Evolutionary conservation across 2,113 vertebrate genomes (phyloP), one percentile per base, ranked within the genome.

Genomic region (Chloropsis hardwickii): DNA sequence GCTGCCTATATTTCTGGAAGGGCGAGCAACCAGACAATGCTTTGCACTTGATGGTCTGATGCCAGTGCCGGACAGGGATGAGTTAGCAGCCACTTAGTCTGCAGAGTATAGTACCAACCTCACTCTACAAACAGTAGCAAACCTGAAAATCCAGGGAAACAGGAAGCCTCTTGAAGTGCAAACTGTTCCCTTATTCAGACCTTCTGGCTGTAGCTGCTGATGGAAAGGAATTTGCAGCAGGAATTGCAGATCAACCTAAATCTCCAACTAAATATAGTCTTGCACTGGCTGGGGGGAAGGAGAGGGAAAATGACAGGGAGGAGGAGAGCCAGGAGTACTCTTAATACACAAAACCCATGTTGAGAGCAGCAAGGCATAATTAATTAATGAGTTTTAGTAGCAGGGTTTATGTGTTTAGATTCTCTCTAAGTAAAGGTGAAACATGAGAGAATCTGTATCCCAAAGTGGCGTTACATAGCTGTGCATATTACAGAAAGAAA

Each of bases 191-290:
- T 93, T 94, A 92, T 95, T 96, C 95, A 94, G 96, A 93, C 94
- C 96, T 97, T 85, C 95, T 97, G 95, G 66, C 71, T 86, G 71
- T 76, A 92, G 85, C 39, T 93, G 96, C 90, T 95, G 95, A 97
- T 86, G 71, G 94, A 97, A 96, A 93, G 85, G 95, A 95, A 97
- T 97, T 90, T 92, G 90, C 96, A 93, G 71, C 0, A 20, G 92
- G 94, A 96, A 94, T 93, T 93, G 81, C 58, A 92, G 74, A 86
- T 82, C 66, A 73, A 69, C 66, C 62, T 77, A 76, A 88, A 92
- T 82, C 85, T 95, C 74, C 79, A 60, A 69, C 92, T 93, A 94
- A 95, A 96, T 95, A 94, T 88, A 92, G 90, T 39, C 62, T 82
- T 61, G 54, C n/a, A 65, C 15, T 53, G 20, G n/a, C 25, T 42